These are phyloP conservation scores for Tapirus indicus DNA, from an alignment of 2,797 vertebrate genomes.

Conservation along the genomic window DNA sequence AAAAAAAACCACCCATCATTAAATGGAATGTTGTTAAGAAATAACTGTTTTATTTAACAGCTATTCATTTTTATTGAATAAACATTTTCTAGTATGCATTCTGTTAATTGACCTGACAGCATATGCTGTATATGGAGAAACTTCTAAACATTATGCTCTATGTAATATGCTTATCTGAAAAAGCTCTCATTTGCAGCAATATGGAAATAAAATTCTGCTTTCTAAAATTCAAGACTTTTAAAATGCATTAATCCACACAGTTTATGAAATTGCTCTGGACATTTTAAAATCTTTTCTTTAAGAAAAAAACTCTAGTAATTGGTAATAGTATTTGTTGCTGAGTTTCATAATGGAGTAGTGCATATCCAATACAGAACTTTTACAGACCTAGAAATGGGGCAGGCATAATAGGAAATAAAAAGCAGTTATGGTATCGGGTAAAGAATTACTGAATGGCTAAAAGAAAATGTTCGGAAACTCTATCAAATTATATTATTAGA, in stretches of 20 bases:
- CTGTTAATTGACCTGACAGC: constrained; percentile 91
- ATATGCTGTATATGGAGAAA: constrained; percentile 91
- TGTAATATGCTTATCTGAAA: constrained; percentile 90
- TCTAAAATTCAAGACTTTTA: constrained; percentile 87
- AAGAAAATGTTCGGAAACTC: constrained; percentile 69
- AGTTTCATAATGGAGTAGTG: constrained; percentile 63
- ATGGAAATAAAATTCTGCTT: constrained; percentile 89
- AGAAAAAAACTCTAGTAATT: constrained; percentile 75
- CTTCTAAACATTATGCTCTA: constrained; percentile 91
- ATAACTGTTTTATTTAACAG: constrained; percentile 89
- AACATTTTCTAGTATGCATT: constrained; percentile 88
- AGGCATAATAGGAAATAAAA: constrained; percentile 76
- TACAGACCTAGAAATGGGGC: constrained; percentile 72
- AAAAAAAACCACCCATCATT: constrained; percentile 78
- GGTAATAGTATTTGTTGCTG: constrained; percentile 85
- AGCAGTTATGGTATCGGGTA: constrained; percentile 67
- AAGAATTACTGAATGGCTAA: constrained; percentile 76
- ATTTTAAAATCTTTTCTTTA: constrained; percentile 78
- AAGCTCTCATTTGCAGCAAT: constrained; percentile 89
- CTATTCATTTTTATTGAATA: constrained; percentile 91
- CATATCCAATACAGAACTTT: constrained; percentile 50
- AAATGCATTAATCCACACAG: constrained; percentile 86
- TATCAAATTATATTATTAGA: constrained; percentile 71
- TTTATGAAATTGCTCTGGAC: constrained; percentile 84
- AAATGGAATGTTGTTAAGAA: constrained; percentile 86